Percentiles rank a stretch among this genome's conserved stretches.
These are phyloP conservation scores for Stictonetta naevosa DNA, from an alignment of 2,113 vertebrate genomes.

Conservation along the genomic window DNA sequence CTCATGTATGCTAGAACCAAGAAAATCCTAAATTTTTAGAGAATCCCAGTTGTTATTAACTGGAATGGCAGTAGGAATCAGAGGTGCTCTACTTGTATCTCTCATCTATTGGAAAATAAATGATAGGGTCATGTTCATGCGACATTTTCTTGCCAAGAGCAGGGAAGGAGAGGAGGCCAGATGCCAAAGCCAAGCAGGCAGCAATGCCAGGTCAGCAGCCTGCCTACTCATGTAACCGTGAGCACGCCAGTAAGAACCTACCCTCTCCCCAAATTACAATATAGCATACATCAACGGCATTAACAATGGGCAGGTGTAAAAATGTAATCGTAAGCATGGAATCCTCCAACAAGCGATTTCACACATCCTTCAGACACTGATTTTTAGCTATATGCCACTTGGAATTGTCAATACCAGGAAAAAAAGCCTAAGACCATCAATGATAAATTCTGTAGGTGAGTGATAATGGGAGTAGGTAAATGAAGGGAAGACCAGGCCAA, in stretches of 20 bases:
- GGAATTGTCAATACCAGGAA: background rate
- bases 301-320: background rate
- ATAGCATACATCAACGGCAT: background rate
- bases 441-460: background rate
- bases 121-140: rapidly evolving
- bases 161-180: background rate
- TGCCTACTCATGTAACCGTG: background rate
- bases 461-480: background rate
- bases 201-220: background rate
- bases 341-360: background rate
- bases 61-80: rapidly evolving
- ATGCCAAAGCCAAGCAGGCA: background rate
- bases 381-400: background rate
- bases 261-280: background rate
- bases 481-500: background rate
- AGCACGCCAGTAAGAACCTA: background rate
- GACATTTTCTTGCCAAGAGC: background rate
- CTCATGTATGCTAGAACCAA: rapidly evolving
- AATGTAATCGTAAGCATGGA: background rate
- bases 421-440: background rate
- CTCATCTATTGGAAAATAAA: background rate
- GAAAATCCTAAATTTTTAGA: background rate
- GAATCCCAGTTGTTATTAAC: background rate
- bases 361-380: background rate
- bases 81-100: background rate